A percentile compares a stretch with the other conserved stretches of the same genome.
Conservation (phyloP, 2,888 invertebrate species). For the Serrognathus titanus region DNA sequence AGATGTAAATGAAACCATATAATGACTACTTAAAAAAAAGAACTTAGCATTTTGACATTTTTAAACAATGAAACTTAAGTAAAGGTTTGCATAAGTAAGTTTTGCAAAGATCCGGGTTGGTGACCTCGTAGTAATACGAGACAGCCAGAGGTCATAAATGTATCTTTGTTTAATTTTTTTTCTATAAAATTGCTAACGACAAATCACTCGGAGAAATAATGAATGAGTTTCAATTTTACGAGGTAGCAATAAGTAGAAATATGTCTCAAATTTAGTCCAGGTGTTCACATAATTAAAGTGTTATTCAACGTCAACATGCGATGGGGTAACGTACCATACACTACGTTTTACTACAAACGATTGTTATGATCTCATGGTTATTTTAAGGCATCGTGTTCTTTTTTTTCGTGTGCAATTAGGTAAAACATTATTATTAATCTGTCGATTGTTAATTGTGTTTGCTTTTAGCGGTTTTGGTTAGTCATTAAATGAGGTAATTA, state of each 20-base stretch:
- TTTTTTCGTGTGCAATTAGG: too few species aligned
- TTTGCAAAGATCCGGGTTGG: constrained; percentile 17
- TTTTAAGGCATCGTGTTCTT: background rate
- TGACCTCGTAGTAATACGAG: constrained; percentile 7
- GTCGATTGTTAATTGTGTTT: too few species aligned
- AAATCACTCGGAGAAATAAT: too few species aligned
- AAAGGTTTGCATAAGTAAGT: background rate
- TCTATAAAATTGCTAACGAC: background rate
- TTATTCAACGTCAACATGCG: background rate
- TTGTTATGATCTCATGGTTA: background rate
- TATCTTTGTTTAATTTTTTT: background rate
- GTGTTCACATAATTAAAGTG: too few species aligned
- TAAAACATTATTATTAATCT: too few species aligned
- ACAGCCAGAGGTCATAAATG: background rate
- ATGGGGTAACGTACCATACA: background rate
- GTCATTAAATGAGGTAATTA: too few species aligned
- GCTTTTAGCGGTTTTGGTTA: too few species aligned
- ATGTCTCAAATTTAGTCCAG: too few species aligned
- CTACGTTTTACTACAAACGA: background rate
- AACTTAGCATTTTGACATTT: background rate
- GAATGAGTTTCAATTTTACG: too few species aligned
- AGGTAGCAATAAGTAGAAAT: too few species aligned
- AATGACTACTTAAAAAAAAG: too few species aligned
- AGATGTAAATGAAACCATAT: too few species aligned
- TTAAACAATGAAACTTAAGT: background rate